Base-by-base conservation (phyloP, 1,140 invertebrate genomes). In the Helicoverpa zea region DNA sequence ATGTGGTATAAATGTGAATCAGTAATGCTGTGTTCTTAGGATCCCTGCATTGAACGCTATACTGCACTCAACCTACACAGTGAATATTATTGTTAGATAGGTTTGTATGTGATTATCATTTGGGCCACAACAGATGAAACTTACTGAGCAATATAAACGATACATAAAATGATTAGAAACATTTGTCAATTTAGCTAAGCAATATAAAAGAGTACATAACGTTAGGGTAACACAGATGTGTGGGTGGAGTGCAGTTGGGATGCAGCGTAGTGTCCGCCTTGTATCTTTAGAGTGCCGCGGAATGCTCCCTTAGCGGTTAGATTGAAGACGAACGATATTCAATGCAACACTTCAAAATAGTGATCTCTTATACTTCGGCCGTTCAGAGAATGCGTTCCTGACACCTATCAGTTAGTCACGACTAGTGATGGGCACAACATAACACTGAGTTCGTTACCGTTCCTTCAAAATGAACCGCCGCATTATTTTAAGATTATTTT, bases 1-100 rank as follows among this genome's bases (percentile, higher is more conserved):
- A 91, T 92, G 91, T 92, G 91, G 88, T 92, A 88, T 93, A 90
- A 88, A 92, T 92, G 89, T 94, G 89, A 90, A 88, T 88, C 89
- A 87, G 88, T 92, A 88, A 89, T 85, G 87, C 86, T 90, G 85
- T 93, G 88, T 91, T 84, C 84, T 93, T 92, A 93, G 92, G 86
- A 90, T 87, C 85, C 87, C 85, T 89, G 87, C 86, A 84, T 82
- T 75, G 81, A 59, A 80, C 56, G 76, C 86, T 83, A 79, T 72
- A 87, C 84, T 91, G 87, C 79, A 90, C 86, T 92, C 86, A 83
- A 86, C 77, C 66, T 73, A 75, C 66, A 83, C 43, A 56, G 78
- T 51, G 11, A 30, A 80, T 66, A 52, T 76, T 47, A 75, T 72
- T 58, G 64, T 79, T 79, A 49, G 64, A 51, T 68, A 51, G 68